Conservation (phyloP, 1,140 invertebrate genomes). For the Drosophila fuyamai region DNA sequence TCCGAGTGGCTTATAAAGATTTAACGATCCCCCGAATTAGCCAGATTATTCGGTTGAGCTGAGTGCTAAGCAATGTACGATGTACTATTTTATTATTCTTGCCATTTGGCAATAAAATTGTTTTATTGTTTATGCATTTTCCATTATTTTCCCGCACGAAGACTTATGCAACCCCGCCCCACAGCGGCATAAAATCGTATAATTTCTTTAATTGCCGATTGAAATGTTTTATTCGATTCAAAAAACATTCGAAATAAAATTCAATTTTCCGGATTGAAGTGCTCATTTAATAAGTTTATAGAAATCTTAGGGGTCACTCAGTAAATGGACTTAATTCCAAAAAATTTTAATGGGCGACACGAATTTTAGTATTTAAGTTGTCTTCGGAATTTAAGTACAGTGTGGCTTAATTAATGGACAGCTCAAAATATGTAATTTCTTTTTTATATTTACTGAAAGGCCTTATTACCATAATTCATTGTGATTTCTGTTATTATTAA, state of each 20-base stretch:
- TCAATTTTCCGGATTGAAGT: slow-evolving; percentile 6
- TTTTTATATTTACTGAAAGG: neutral
- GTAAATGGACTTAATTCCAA: neutral
- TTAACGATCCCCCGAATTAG: slow-evolving; percentile 54
- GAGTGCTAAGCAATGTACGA: slow-evolving; percentile 71
- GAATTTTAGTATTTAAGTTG: neutral
- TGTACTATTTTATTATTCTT: slow-evolving; percentile 48
- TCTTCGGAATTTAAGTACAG: neutral
- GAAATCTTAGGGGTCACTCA: neutral
- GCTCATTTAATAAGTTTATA: neutral
- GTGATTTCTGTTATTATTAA: slow-evolving; percentile 15
- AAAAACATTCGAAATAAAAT: slow-evolving; percentile 9
- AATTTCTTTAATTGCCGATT: slow-evolving; percentile 22
- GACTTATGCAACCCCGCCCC: slow-evolving; percentile 53
- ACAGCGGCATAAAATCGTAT: slow-evolving; percentile 11
- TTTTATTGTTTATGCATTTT: slow-evolving; percentile 63
- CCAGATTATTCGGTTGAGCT: slow-evolving; percentile 66
- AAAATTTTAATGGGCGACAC: neutral
- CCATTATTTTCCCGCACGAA: slow-evolving; percentile 29
- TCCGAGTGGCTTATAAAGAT: slow-evolving; percentile 34
- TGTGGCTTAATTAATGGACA: neutral
- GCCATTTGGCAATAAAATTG: slow-evolving; percentile 57
- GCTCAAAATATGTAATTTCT: neutral
- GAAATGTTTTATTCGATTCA: slow-evolving; percentile 7
- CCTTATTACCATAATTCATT: neutral